phyloP scores from a whole-genome alignment of 2,113 vertebrate genomes.

The Oncorhynchus masou region DNA sequence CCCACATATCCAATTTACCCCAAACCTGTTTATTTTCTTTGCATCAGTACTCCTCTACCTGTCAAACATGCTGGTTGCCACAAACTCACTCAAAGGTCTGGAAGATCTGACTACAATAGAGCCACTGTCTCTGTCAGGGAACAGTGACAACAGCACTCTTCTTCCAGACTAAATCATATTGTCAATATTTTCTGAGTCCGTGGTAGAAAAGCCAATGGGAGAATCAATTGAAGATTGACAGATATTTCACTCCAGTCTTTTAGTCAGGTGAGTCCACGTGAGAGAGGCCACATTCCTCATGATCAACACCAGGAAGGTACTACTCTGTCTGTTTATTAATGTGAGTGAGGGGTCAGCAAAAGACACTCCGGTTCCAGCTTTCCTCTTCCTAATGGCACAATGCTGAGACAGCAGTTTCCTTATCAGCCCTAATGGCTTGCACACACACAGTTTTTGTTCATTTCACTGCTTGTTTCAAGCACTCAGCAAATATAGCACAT shows the following conservation, averaged over 20 bases:
- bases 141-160: background rate
- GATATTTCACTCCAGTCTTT: too few species aligned
- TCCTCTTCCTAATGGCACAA: constrained; percentile 6
- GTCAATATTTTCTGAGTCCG: background rate
- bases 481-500: too few species aligned
- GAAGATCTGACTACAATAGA: background rate
- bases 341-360: background rate
- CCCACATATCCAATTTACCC: too few species aligned
- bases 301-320: background rate
- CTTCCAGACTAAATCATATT: background rate
- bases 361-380: background rate
- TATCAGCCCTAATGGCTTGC: background rate
- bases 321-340: background rate
- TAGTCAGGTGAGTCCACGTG: background rate
- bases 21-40: too few species aligned
- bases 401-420: constrained; percentile 21
- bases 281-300: background rate
- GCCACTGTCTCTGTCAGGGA: background rate
- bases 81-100: background rate
- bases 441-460: background rate
- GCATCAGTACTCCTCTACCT: too few species aligned
- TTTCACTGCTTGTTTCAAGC: too few species aligned
- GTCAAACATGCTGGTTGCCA: too few species aligned
- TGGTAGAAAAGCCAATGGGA: background rate
- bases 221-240: background rate